Base-by-base conservation (phyloP, 37 sponge, comb jelly and placozoan species). In the Geodia barretti region DNA sequence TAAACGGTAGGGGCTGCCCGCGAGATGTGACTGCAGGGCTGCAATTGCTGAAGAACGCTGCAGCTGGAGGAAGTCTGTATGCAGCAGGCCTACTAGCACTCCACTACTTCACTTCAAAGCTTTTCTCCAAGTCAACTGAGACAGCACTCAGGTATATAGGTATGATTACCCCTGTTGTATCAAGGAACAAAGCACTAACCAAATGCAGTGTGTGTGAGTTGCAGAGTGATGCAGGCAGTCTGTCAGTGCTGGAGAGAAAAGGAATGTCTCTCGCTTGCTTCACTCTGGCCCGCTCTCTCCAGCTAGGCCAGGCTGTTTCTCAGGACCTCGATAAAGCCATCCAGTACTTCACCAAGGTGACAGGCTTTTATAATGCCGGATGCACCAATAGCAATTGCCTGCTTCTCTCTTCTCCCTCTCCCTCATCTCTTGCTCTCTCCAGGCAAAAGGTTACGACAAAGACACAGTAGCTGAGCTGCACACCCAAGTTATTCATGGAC, bases 201-300 rank as follows among this genome's bases (percentile, higher is more conserved):
- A 63, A 29, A 3, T 41, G 4, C n/a, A 78, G 84, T 62, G 62
- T 78, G 21, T 64, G 86, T 85, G 86, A 85, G 41, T 28, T 72
- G 73, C 70, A 76, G 24, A 36, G 7, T 39, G 70, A 23, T 64
- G 68, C 4, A 41, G 59, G 7, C 5, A 8, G 14, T 58, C 72
- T 84, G 85, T 29, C 78, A 8, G 68, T 59, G 0, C 70, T 80
- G 68, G 82, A 87, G 39, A 74, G 87, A 26, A 23, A 47, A 4
- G 94, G 94, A 1, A 60, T 81, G 39, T 91, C 94, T 7, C 36
- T 87, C 21, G 76, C 79, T 28, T 93, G 88, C 43, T 93, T 90
- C 60, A 77, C 85, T 40, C 39, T 90, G 60, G 91, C 68, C 36
- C 73, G 88, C 23, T 90, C 91, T 64, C 71, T 84, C 0, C 84